Percentiles rank a stretch among this genome's conserved stretches.
These are phyloP conservation scores for Ochlodes sylvanus DNA, from an alignment of 2,888 invertebrate species.

Conservation along the genomic window DNA sequence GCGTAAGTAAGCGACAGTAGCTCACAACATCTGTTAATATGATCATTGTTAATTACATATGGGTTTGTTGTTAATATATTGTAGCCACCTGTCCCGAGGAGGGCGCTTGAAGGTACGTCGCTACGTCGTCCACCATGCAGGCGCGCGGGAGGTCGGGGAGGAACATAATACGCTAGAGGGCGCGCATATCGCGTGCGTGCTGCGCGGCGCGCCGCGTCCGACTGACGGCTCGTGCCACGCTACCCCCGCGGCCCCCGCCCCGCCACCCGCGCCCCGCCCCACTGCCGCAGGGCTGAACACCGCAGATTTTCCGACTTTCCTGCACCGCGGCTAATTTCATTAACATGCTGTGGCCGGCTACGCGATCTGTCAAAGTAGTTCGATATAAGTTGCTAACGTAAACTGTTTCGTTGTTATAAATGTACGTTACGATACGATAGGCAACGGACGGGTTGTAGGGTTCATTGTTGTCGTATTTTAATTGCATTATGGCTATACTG, in stretches of 20 bases:
- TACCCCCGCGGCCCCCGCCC: conserved; percentile 35
- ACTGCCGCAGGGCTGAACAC: conserved; percentile 48
- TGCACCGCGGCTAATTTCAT: conserved; percentile 33
- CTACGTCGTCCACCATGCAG: conserved; percentile 98
- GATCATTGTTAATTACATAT: conserved; percentile 85
- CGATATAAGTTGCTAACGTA: conserved; percentile 33
- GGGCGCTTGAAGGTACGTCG: conserved; percentile 97
- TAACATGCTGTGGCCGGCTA: conserved; percentile 30
- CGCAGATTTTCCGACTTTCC: conserved; percentile 24
- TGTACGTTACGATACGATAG: conserved; percentile 6
- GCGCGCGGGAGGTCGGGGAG: conserved; percentile 96
- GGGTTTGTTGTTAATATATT: conserved; percentile 83
- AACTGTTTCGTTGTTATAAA: conserved; percentile 29
- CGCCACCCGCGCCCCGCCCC: conserved; percentile 43
- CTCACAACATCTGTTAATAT: conserved; percentile 85
- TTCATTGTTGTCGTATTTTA: not conserved
- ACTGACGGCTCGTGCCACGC: conserved; percentile 64
- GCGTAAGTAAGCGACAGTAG: conserved; percentile 80
- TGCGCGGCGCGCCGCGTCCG: conserved; percentile 82
- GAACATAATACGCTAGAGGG: conserved; percentile 89
- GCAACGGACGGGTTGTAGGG: not conserved
- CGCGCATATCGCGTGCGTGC: conserved; percentile 81
- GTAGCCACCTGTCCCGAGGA: conserved; percentile 96
- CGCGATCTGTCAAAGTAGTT: conserved; percentile 37
- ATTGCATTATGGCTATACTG: too few relatives aligned